phyloP scores from a whole-genome alignment of 2,113 vertebrate species.

The Delphinapterus leucas region DNA sequence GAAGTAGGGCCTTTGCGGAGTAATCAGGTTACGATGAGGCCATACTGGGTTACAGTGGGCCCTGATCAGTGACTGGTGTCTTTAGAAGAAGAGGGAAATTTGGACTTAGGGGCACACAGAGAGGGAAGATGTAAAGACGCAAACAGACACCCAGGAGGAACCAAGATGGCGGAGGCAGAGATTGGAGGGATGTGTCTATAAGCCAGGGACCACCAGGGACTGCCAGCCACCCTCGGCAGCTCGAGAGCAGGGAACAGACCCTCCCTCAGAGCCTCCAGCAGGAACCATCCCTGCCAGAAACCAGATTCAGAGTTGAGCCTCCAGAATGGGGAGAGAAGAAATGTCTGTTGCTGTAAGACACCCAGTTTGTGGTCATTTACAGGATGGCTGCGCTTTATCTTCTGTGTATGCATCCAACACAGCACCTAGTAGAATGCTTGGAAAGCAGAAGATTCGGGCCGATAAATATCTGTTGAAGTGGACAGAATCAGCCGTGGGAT shows the following conservation, averaged over 20 bases:
- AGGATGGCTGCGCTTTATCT: not conserved
- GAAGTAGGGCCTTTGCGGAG: not conserved
- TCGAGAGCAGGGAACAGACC: not conserved
- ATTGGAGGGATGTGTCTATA: too few relatives aligned
- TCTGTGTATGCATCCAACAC: not conserved
- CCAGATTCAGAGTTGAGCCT: not conserved
- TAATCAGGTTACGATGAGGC: not conserved
- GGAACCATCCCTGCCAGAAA: not conserved
- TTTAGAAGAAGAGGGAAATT: not conserved
- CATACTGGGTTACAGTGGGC: not conserved
- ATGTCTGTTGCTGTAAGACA: not conserved
- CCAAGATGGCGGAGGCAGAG: not conserved
- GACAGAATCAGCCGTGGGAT: not conserved
- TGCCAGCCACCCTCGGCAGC: fast-evolving
- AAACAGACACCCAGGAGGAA: not conserved
- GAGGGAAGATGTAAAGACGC: not conserved
- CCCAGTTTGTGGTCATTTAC: not conserved
- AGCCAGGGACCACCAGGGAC: not conserved
- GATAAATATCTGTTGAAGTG: not conserved
- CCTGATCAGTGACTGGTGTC: not conserved
- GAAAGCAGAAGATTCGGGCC: not conserved
- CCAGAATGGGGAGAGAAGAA: not conserved
- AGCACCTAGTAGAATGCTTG: not conserved
- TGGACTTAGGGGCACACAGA: not conserved
- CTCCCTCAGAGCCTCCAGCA: not conserved